These are phyloP conservation scores for Euproctis similis DNA, from an alignment of 2,888 invertebrate species.

Conservation along the genomic window DNA sequence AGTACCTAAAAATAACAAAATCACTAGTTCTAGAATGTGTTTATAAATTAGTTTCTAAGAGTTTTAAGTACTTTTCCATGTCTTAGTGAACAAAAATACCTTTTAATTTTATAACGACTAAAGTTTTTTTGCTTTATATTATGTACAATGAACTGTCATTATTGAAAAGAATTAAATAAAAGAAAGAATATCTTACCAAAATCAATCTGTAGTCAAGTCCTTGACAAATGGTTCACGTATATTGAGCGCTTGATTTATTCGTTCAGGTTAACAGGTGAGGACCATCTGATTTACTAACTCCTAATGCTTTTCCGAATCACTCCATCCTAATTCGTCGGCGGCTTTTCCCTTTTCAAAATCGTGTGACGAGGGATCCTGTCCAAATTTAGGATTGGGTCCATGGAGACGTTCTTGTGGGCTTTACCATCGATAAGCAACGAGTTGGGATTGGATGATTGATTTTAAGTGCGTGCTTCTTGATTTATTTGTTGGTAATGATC, in stretches of 20 bases:
- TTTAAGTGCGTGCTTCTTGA: conserved; percentile 29
- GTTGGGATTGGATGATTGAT: conserved; percentile 51
- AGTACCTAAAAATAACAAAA: too few species aligned
- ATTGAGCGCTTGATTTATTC: conserved; percentile 72
- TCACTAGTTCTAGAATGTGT: too few species aligned
- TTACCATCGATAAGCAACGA: conserved; percentile 35
- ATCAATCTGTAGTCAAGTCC: conserved; percentile 20
- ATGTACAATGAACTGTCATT: too few species aligned
- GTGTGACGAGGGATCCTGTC: conserved; percentile 50
- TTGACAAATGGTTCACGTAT: conserved; percentile 61
- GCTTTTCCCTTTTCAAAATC: conserved; percentile 66
- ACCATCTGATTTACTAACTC: conserved; percentile 64
- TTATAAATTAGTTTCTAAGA: too few species aligned
- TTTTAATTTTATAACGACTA: too few species aligned
- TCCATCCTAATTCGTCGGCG: conserved; percentile 51
- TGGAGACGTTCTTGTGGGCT: conserved; percentile 39
- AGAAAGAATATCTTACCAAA: too few species aligned
- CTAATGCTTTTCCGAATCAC: conserved; percentile 59
- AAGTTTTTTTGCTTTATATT: too few species aligned
- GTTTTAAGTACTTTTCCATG: too few species aligned
- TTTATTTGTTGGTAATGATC: conserved; percentile 33
- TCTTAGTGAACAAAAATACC: too few species aligned
- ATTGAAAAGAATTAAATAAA: too few species aligned
- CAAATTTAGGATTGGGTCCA: conserved; percentile 31
- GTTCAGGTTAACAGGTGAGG: conserved; percentile 56